These are phyloP conservation scores for Drosophila tsacasi DNA, from an alignment of 1,140 invertebrate genomes.

Conservation along the genomic window DNA sequence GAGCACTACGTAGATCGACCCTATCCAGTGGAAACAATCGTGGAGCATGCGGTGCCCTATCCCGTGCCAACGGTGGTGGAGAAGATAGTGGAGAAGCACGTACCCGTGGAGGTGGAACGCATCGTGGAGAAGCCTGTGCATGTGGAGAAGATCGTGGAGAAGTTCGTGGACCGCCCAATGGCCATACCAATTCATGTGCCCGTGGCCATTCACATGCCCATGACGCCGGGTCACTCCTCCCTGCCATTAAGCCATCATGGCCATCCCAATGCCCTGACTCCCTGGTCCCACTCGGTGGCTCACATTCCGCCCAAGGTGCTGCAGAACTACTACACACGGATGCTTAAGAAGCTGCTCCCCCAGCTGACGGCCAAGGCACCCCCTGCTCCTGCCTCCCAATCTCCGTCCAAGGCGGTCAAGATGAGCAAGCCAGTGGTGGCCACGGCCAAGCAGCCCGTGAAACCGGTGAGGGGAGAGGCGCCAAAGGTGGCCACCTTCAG, in stretches of 20 bases:
- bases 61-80: conserved; percentile 85
- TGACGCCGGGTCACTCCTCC: conserved; percentile 53
- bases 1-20: conserved; percentile 85
- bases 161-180: conserved; percentile 86
- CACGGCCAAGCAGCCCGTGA: conserved; percentile 47
- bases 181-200: conserved; percentile 85
- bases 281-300: conserved; percentile 54
- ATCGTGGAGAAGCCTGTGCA: conserved; percentile 87
- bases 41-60: conserved; percentile 85
- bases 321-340: conserved; percentile 76
- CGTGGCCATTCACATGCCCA: conserved; percentile 85
- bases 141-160: conserved; percentile 86
- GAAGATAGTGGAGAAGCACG: conserved; percentile 77
- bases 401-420: conserved; percentile 26
- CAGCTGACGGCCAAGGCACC: conserved; percentile 44
- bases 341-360: conserved; percentile 77
- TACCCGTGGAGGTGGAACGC: conserved; percentile 85
- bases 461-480: conserved; percentile 59
- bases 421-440: conserved; percentile 18
- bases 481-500: conserved; percentile 74
- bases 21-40: conserved; percentile 84
- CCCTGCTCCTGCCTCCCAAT: not conserved
- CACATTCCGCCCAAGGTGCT: conserved; percentile 74
- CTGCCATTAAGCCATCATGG: conserved; percentile 18
- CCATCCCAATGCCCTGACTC: conserved; percentile 57